A percentile compares a stretch with the other conserved stretches of the same genome.
These are phyloP conservation scores for Pocillopora verrucosa DNA, from an alignment of 64 coral and sea anemone genomes.

Conservation along the genomic window DNA sequence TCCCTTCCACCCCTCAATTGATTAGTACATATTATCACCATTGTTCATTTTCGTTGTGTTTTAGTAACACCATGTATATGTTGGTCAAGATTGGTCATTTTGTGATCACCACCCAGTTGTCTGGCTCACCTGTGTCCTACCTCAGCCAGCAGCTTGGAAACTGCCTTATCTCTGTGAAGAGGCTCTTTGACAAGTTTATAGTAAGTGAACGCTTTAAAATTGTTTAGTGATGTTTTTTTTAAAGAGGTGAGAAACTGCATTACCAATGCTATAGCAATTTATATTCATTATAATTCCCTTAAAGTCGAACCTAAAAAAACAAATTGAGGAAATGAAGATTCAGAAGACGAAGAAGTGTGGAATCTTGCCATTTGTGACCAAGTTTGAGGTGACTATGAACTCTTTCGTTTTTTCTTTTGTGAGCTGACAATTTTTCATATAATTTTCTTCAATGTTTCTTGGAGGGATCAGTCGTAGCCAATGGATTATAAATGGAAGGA, in stretches of 20 bases:
- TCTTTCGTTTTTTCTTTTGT: neutral
- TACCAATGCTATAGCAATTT: neutral
- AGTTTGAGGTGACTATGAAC: constrained; percentile 74
- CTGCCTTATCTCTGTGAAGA: constrained; percentile 90
- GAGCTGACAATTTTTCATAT: too few relatives aligned
- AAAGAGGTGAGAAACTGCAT: neutral
- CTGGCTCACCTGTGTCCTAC: constrained; percentile 91
- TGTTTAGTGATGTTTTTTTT: neutral
- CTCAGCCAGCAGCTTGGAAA: constrained; percentile 97
- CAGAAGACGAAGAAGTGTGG: constrained; percentile 94
- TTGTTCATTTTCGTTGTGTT: neutral
- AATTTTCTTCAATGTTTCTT: too few relatives aligned
- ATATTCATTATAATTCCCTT: neutral
- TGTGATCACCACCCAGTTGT: constrained; percentile 88
- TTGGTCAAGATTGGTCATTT: constrained; percentile 95
- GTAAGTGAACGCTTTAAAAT: constrained; percentile 57
- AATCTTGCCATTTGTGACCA: constrained; percentile 95
- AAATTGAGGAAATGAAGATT: constrained; percentile 94
- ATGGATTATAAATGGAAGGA: too few relatives aligned
- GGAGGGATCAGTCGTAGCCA: too few relatives aligned
- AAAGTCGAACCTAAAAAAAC: constrained; percentile 72
- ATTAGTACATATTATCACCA: neutral
- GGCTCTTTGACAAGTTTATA: constrained; percentile 98
- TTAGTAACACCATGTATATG: constrained; percentile 99
- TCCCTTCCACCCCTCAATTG: neutral